These are phyloP conservation scores for Celastrina argiolus DNA, from an alignment of 2,888 invertebrate species.

Conservation along the genomic window DNA sequence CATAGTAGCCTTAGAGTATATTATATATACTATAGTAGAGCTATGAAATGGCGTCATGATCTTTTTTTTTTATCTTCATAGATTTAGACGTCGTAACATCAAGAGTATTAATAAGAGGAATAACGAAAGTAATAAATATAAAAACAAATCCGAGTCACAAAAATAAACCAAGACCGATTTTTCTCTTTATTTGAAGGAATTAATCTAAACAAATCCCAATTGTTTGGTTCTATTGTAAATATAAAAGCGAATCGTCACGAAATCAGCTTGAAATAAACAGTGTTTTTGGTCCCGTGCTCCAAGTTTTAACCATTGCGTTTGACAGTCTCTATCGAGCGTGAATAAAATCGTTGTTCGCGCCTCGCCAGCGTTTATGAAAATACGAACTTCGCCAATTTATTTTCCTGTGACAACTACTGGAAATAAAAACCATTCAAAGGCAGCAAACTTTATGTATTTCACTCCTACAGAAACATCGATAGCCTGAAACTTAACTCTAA, in stretches of 20 bases:
- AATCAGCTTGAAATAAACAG: background rate
- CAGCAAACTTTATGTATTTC: background rate
- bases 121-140: no score
- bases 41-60: background rate
- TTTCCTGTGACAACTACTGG: background rate
- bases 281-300: background rate
- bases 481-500: background rate
- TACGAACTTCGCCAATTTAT: constrained; percentile 4
- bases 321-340: background rate
- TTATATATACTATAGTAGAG: background rate
- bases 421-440: background rate
- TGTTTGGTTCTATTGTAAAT: background rate
- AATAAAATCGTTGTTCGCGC: background rate
- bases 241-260: background rate
- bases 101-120: no score
- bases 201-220: background rate
- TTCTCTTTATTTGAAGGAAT: background rate
- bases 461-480: background rate
- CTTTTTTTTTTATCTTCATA: background rate
- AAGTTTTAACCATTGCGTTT: background rate
- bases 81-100: background rate
- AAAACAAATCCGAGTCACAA: no score
- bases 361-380: background rate
- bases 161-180: no score
- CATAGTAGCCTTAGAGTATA: background rate